phyloP scores from a whole-genome alignment of 2,888 invertebrate species.

The Eudasyphora cyanicolor region DNA sequence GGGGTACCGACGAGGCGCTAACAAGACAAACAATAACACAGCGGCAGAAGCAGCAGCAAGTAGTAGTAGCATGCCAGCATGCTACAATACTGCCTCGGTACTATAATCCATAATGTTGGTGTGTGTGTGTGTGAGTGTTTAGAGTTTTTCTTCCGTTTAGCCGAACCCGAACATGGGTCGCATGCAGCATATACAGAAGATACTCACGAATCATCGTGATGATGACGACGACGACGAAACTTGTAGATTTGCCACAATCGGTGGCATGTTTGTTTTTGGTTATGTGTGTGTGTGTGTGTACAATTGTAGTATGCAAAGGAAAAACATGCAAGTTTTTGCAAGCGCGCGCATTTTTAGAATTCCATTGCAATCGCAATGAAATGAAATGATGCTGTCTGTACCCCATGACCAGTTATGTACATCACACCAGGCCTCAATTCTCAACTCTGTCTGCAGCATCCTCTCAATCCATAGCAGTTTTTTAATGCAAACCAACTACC shows the following conservation, averaged over 20 bases:
- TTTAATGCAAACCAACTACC: neutral
- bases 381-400: slow-evolving; percentile 29
- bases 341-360: slow-evolving; percentile 65
- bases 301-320: too few relatives aligned
- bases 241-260: slow-evolving; percentile 29
- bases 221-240: too few relatives aligned
- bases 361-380: slow-evolving; percentile 52
- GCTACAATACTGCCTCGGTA: neutral
- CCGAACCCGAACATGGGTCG: neutral
- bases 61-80: too few relatives aligned
- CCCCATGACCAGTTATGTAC: slow-evolving; percentile 27
- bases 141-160: neutral
- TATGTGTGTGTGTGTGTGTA: neutral
- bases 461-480: neutral
- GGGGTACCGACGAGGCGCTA: neutral
- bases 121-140: too few relatives aligned
- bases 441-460: slow-evolving; percentile 36
- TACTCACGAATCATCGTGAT: too few relatives aligned
- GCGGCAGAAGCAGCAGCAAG: neutral
- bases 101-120: slow-evolving; percentile 9
- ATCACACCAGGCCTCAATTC: slow-evolving; percentile 32
- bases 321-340: slow-evolving; percentile 41
- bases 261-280: neutral
- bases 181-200: neutral
- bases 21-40: neutral